Evolutionary conservation across 2,113 vertebrate genomes (phyloP).

Genomic region (Diadophis punctatus): DNA sequence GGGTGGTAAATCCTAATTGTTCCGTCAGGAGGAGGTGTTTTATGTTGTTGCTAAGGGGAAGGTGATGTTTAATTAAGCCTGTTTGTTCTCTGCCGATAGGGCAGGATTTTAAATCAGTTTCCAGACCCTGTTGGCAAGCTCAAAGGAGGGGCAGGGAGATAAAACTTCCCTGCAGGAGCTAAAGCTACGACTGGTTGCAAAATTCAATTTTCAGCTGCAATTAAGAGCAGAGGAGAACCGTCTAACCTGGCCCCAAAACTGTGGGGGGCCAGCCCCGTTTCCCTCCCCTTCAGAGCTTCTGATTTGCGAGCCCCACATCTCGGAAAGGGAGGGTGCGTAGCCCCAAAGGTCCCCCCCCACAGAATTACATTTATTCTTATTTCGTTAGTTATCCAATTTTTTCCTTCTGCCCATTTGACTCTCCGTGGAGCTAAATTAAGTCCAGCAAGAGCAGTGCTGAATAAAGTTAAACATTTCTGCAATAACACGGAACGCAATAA

Average conservation of each 20-base stretch:
- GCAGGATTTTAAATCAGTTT: slow-evolving; percentile 49
- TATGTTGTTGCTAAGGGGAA: slow-evolving; percentile 50
- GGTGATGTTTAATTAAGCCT: slow-evolving; percentile 67
- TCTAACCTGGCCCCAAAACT: background rate
- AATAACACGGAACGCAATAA: background rate
- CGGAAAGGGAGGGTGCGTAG: no score
- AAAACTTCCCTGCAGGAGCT: background rate
- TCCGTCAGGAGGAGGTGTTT: slow-evolving; percentile 42
- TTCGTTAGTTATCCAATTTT: background rate
- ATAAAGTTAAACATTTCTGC: background rate
- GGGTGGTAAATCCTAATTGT: slow-evolving; percentile 59
- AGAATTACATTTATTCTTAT: background rate
- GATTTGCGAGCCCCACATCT: background rate
- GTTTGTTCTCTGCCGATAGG: slow-evolving; percentile 29
- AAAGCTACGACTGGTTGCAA: background rate
- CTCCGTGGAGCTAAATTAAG: background rate
- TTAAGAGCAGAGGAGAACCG: background rate
- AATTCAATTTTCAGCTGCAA: background rate
- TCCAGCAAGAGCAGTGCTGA: background rate
- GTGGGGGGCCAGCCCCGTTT: background rate
- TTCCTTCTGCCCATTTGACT: background rate
- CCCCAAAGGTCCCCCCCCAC: background rate
- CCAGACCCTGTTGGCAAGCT: accelerated
- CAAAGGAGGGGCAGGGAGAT: accelerated
- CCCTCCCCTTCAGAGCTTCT: background rate